A percentile compares a stretch with the other conserved stretches of the same genome.
phyloP scores from a whole-genome alignment of 2,888 invertebrate species.

The Eristalis arbustorum region DNA sequence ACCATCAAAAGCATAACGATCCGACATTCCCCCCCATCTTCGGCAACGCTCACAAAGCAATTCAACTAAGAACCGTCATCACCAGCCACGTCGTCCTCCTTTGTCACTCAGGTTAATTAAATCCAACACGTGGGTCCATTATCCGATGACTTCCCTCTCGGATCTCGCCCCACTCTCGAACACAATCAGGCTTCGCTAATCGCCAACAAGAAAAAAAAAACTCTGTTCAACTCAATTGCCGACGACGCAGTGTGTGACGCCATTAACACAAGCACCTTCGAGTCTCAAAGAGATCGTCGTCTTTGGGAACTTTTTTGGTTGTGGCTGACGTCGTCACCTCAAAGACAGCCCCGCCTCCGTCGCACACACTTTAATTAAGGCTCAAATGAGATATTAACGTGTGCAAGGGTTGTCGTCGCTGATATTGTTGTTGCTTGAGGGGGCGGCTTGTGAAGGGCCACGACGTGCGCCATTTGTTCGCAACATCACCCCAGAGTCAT shows the following conservation, averaged over 20 bases:
- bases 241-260: slow-evolving; percentile 40
- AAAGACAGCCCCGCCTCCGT: neutral
- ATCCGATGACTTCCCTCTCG: neutral
- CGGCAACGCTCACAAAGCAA: neutral
- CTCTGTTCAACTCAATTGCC: slow-evolving; percentile 30
- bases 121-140: neutral
- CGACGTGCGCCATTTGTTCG: neutral
- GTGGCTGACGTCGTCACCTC: neutral
- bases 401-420: neutral
- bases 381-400: neutral
- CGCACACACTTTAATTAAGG: neutral
- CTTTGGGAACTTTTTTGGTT: neutral
- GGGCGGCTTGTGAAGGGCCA: neutral
- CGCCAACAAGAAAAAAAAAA: neutral
- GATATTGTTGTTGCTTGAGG: neutral
- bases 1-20: neutral
- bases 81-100: neutral
- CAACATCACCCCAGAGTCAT: neutral
- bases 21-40: neutral
- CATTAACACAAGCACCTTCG: slow-evolving; percentile 52
- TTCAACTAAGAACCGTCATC: neutral
- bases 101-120: neutral
- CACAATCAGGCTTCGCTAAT: neutral
- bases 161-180: neutral
- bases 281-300: neutral